phyloP scores from a whole-genome alignment of 2,113 vertebrate species.

The Pygoscelis adeliae region DNA sequence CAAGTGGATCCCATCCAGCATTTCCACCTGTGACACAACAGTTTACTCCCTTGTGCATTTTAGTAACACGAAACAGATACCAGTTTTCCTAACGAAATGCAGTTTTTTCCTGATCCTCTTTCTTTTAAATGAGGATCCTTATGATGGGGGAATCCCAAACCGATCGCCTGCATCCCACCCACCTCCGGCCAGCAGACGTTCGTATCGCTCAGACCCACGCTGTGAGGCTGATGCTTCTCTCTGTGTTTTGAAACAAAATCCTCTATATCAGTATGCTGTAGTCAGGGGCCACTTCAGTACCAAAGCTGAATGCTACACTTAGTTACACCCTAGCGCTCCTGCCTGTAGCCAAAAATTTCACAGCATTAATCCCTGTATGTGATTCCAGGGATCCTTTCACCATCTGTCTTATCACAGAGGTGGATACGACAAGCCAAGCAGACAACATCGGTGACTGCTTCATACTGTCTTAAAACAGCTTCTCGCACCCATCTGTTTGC shows the following conservation, averaged over 20 bases:
- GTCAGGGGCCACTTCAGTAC: not conserved
- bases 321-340: not conserved
- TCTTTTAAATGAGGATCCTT: not conserved
- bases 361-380: not conserved
- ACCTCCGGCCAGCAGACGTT: not conserved
- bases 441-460: not conserved
- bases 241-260: not conserved
- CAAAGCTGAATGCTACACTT: not conserved
- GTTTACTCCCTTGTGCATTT: not conserved
- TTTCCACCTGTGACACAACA: not conserved
- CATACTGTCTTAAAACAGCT: not conserved
- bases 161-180: not conserved
- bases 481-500: not conserved
- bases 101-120: not conserved
- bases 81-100: not conserved
- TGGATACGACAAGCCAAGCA: not conserved
- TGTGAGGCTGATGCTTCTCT: not conserved
- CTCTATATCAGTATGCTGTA: not conserved
- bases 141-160: not conserved
- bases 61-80: not conserved
- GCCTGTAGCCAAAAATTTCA: not conserved
- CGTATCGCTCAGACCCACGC: rapidly evolving
- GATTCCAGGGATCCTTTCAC: not conserved
- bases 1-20: not conserved
- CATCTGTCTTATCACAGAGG: not conserved